These are phyloP conservation scores for Cassiopea xamachana DNA, from an alignment of 30 jellyfish, hydroid and myxozoan genomes.

Conservation along the genomic window DNA sequence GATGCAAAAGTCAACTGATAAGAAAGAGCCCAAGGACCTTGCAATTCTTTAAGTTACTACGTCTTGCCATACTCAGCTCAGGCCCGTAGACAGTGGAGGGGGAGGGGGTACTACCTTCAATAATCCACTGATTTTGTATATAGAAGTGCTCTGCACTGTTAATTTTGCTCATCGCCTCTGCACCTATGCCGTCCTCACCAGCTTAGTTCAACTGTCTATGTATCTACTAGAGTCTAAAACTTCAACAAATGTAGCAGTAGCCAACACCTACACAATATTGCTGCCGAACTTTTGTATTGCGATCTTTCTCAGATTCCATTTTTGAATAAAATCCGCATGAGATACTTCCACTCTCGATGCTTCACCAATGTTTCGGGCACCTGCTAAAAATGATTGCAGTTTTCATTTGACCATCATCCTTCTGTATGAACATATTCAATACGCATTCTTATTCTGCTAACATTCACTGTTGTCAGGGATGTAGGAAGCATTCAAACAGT, in stretches of 20 bases:
- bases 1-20: too few species aligned
- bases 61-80: too few species aligned
- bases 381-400: conserved; percentile 30
- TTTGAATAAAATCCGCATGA: conserved; percentile 34
- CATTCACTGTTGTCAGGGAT: neutral
- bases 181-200: too few species aligned
- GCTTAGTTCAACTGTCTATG: too few species aligned
- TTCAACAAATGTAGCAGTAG: neutral
- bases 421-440: neutral
- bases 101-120: too few species aligned
- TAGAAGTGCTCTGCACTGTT: too few species aligned
- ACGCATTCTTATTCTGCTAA: neutral
- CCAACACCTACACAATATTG: neutral
- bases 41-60: too few species aligned
- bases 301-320: conserved; percentile 29
- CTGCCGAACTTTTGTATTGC: conserved; percentile 16
- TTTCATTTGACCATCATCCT: conserved; percentile 12
- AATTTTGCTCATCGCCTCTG: too few species aligned
- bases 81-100: too few species aligned
- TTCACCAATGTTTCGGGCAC: conserved; percentile 12
- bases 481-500: too few species aligned
- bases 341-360: neutral
- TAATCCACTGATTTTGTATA: too few species aligned
- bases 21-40: too few species aligned
- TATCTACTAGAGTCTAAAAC: neutral